Evolutionary conservation across 2,113 vertebrate genomes (phyloP), one percentile per base, ranked within the genome.

Genomic region (Coptodon rendalli): DNA sequence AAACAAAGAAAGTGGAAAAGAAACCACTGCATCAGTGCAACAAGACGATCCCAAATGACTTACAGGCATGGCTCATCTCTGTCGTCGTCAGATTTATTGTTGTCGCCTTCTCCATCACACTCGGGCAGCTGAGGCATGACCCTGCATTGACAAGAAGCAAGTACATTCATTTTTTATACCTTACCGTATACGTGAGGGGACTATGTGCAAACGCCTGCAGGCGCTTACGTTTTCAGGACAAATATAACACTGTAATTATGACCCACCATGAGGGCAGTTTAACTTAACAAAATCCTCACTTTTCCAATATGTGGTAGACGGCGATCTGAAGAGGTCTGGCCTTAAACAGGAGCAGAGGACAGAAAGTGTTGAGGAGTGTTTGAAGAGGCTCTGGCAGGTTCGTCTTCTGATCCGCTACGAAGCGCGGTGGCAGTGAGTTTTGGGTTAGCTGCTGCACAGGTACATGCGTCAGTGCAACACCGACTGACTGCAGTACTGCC

Each of bases 71-170:
- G 96, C 88, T 99, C 99, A 83, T 99, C 98, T 78, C 97, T 95
- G 87, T 99, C 98, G 0, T 98, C 98, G 13, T 97, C 97, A 1
- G 97, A 96, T 31, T 96, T 98, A 90, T 82, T 92, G 80, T 92
- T 97, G 68, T 97, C 97, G 94, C 97, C 96, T 90, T 98, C 97
- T 0, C 97, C 95, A 91, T 99, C 98, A 94, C 97, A 98, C 38
- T 97, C 96, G 4, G 98, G 98, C 82, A 99, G 94, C 83, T 97
- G 97, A 84, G 97, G 97, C 98, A 99, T 99, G 87, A 99, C 94
- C 93, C 99, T 99, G 85, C 13, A 78, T 31, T 14, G 16, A 82
- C 14, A 85, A 71, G 3, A 85, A 84, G 14, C 3, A 82, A 13
- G 9, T 9, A 53, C 7, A 6, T 81, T 82, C 2, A 66, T 80